A percentile compares a stretch with the other conserved stretches of the same genome.
Conservation (phyloP, 2,888 invertebrate genomes). For the Cheilosia vulpina region DNA sequence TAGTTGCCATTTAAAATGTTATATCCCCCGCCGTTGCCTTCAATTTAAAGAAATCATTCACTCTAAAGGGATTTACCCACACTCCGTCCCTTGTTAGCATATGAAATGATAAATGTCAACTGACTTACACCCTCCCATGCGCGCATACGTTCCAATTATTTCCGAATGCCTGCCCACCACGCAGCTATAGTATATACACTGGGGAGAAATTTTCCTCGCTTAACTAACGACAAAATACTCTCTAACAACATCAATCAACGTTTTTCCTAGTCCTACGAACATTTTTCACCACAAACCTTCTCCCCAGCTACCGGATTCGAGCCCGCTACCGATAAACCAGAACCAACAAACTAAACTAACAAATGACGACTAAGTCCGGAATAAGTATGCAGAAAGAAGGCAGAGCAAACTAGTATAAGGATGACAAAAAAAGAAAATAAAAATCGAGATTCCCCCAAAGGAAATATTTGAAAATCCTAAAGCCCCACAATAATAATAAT, state of each 20-base stretch:
- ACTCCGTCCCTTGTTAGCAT: too few relatives aligned
- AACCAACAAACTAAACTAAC: conserved; percentile 54
- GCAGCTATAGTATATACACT: background rate
- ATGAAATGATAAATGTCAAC: too few relatives aligned
- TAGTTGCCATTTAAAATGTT: too few relatives aligned
- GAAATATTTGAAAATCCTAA: conserved; percentile 65
- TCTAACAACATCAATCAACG: conserved; percentile 70
- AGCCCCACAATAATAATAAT: conserved; percentile 67
- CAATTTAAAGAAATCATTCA: too few relatives aligned
- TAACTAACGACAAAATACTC: conserved; percentile 68
- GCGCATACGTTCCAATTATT: too few relatives aligned
- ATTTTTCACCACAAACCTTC: conserved; percentile 60
- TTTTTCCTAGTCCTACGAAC: conserved; percentile 56
- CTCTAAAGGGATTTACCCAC: too few relatives aligned
- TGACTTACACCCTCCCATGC: too few relatives aligned
- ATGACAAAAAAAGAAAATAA: background rate
- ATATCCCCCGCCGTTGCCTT: too few relatives aligned
- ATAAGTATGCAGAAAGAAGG: conserved; percentile 29
- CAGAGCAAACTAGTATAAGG: background rate
- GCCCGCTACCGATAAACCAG: conserved; percentile 46
- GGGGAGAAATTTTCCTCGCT: conserved; percentile 63
- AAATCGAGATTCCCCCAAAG: conserved; percentile 32
- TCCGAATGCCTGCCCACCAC: too few relatives aligned
- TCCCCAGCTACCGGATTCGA: conserved; percentile 5
- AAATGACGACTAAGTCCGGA: conserved; percentile 41